phyloP scores from a whole-genome alignment of 2,888 invertebrate genomes.

The Mallateleia sp. region DNA sequence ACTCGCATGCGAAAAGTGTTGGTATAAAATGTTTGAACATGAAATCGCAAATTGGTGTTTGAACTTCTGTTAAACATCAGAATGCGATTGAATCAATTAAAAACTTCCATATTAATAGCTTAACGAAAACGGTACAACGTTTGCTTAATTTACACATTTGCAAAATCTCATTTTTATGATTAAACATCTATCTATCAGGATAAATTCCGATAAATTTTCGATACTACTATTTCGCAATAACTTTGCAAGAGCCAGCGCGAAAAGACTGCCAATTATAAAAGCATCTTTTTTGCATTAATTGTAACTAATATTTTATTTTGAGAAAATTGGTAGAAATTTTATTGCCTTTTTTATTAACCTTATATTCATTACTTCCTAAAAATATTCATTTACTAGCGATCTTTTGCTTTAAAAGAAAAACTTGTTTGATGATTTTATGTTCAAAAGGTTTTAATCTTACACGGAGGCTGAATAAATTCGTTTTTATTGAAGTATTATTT shows the following conservation, averaged over 20 bases:
- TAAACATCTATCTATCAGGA: slow-evolving; percentile 22
- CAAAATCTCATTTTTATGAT: slow-evolving; percentile 43
- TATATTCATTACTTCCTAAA: background rate
- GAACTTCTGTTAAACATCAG: slow-evolving; percentile 23
- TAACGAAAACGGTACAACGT: slow-evolving; percentile 12
- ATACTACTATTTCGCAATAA: slow-evolving; percentile 32
- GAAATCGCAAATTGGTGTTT: slow-evolving; percentile 8
- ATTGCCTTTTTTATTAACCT: background rate
- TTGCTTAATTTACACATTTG: slow-evolving; percentile 34
- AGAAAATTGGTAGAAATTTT: background rate
- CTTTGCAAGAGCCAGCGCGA: slow-evolving; percentile 16
- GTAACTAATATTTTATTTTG: slow-evolving; percentile 15
- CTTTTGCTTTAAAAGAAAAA: slow-evolving; percentile 8
- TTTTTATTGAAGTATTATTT: background rate
- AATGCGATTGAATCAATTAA: slow-evolving; percentile 38
- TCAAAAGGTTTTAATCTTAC: background rate
- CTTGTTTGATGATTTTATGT: background rate
- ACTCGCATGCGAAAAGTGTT: background rate
- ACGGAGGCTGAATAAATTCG: background rate
- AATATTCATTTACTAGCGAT: slow-evolving; percentile 3
- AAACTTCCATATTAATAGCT: slow-evolving; percentile 23
- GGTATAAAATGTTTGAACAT: slow-evolving; percentile 4
- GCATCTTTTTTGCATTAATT: slow-evolving; percentile 31
- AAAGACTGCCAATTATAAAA: slow-evolving; percentile 31
- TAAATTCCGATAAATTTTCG: slow-evolving; percentile 37